Evolutionary conservation across 2,797 vertebrate genomes (phyloP).

Genomic region (Coracias cyanogaster): DNA sequence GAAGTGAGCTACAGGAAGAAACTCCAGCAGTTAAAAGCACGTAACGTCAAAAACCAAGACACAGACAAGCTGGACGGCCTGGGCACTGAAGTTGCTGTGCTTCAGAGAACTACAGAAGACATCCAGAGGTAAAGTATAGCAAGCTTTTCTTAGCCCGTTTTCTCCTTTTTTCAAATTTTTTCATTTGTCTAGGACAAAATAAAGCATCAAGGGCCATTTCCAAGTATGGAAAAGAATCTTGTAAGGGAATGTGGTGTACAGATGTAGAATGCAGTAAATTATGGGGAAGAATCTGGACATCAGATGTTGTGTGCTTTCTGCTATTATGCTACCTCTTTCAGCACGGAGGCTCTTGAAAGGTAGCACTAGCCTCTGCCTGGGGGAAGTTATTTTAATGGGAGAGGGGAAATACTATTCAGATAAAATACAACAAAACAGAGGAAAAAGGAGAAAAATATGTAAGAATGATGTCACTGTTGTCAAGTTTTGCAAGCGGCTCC

Average conservation of each 20-base stretch:
- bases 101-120: constrained; percentile 69
- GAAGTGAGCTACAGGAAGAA: constrained; percentile 84
- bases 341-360: not conserved
- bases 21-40: constrained; percentile 64
- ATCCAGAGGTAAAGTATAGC: constrained; percentile 77
- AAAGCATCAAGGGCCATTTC: not conserved
- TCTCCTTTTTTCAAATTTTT: not conserved
- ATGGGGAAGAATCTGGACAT: not conserved
- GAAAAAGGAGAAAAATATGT: not conserved
- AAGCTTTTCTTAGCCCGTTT: not conserved
- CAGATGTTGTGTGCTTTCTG: not conserved
- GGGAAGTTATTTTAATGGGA: not conserved
- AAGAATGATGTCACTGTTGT: not conserved
- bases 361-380: not conserved
- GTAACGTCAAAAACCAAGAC: constrained; percentile 12
- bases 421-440: not conserved
- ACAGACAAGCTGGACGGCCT: not conserved
- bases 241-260: not conserved
- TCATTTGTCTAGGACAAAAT: not conserved
- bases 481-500: not conserved
- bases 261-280: not conserved
- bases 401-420: not conserved
- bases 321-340: not conserved
- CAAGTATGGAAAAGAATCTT: not conserved
- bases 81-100: constrained; percentile 73